A percentile compares a stretch with the other conserved stretches of the same genome.
These are phyloP conservation scores for Dipodomys merriami DNA, from an alignment of 2,113 vertebrate species.

Conservation along the genomic window DNA sequence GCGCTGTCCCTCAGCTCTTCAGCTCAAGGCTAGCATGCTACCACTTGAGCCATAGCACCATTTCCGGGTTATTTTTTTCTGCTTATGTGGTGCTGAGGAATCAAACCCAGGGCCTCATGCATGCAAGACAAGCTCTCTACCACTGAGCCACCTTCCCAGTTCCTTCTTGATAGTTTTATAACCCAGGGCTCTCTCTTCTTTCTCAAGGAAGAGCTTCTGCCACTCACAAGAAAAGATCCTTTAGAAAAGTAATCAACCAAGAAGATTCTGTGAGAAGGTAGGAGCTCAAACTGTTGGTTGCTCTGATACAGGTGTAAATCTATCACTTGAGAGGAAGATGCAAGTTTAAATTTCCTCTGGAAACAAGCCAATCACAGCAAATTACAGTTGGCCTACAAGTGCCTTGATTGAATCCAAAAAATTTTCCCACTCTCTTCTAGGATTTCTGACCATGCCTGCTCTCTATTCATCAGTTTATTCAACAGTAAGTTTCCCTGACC, in stretches of 20 bases:
- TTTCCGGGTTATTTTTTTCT: no score
- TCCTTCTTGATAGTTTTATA: background rate
- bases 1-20: no score
- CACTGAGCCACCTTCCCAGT: no score
- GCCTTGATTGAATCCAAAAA: background rate
- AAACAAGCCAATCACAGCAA: background rate
- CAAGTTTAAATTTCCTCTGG: background rate
- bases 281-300: background rate
- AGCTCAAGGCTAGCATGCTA: no score
- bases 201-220: background rate
- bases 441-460: background rate
- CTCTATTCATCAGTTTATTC: background rate
- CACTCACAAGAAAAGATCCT: background rate
- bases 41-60: no score
- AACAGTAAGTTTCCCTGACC: no score
- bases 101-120: no score
- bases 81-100: no score
- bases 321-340: background rate
- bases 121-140: no score
- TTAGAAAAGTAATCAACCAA: background rate
- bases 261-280: background rate
- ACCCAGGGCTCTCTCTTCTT: background rate
- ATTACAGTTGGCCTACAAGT: background rate
- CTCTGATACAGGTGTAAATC: background rate
- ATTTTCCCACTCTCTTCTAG: background rate